Base-by-base conservation (phyloP, 2,113 vertebrate species). In the Aptenodytes forsteri region DNA sequence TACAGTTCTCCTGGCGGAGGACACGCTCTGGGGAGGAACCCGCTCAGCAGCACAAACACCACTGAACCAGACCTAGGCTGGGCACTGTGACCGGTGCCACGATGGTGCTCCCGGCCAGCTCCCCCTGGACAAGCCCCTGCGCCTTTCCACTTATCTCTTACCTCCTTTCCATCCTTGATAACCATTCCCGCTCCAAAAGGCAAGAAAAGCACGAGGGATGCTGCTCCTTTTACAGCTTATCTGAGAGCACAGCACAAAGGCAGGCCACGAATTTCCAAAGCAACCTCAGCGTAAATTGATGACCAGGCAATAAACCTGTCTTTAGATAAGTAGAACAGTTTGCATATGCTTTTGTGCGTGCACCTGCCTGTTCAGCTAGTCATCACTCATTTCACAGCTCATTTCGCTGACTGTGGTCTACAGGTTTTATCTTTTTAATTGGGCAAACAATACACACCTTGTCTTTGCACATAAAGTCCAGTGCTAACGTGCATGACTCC, bases 391-490 rank as follows among this genome's bases (percentile, higher is more conserved):
- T 94, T 88, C 91, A 96, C 97, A 97, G 97, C 93, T 95, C 91
- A 78, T 97, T 97, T 96, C 32, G 10, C 87, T 96, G 94, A 85
- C 95, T 92, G 71, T 87, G 86, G 93, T 52, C 93, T 92, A 17
- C 80, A 52, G 72, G 88, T 84, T 97, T 96, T 96, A 93, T 97
- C 91, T 96, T 90, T 94, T 96, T 97, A 97, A 96, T 96, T 96
- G 95, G 92, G 79, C 94, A 96, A 97, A 96, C 93, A 94, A 88
- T 90, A 87, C 90, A 96, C 90, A 97, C 94, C 96, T 96, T 95
- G 90, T 94, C 90, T 94, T 75, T 90, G 87, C 79, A 59, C 92
- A 93, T 56, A 67, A 89, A 97, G 93, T 87, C 91, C 95, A 38
- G 93, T 70, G 90, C 87, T 86, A 96, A 96, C 23, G 9, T 90